phyloP scores from a whole-genome alignment of 2,888 invertebrate species.

The Pseudococcus longispinus region DNA sequence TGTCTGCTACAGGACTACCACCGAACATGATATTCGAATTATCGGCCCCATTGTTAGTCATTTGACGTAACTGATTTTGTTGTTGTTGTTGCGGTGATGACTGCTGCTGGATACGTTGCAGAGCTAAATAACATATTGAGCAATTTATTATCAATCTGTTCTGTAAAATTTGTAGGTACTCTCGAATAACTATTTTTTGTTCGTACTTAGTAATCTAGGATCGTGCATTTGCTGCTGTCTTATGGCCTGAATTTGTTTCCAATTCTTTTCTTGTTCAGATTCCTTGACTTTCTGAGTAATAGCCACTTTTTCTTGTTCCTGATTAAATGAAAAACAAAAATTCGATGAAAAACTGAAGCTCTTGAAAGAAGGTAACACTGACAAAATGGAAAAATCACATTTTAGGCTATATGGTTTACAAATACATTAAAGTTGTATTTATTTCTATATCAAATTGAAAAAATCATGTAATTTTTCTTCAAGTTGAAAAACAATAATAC shows the following conservation, averaged over 20 bases:
- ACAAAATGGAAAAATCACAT: too few relatives aligned
- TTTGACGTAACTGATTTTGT: constrained; percentile 45
- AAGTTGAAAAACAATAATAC: too few relatives aligned
- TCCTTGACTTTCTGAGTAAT: constrained; percentile 77
- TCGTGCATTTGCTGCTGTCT: constrained; percentile 81
- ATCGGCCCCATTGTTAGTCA: constrained; percentile 14
- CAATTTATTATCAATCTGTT: background rate
- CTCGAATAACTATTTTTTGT: background rate
- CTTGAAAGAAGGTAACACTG: too few relatives aligned
- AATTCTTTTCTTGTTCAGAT: constrained; percentile 85
- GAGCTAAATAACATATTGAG: background rate
- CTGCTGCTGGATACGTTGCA: constrained; percentile 44
- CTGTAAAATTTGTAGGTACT: background rate
- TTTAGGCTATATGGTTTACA: too few relatives aligned
- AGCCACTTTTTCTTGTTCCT: constrained; percentile 79
- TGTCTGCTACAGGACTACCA: background rate
- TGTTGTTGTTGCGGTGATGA: background rate
- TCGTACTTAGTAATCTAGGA: constrained; percentile 75
- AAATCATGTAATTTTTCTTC: too few relatives aligned
- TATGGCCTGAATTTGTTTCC: constrained; percentile 84
- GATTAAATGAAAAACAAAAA: constrained; percentile 57
- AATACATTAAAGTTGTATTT: too few relatives aligned
- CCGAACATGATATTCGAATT: background rate
- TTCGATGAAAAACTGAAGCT: background rate
- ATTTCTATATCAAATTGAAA: too few relatives aligned